Conservation (phyloP, 2,888 invertebrate genomes). For the Ligdia adustata region DNA sequence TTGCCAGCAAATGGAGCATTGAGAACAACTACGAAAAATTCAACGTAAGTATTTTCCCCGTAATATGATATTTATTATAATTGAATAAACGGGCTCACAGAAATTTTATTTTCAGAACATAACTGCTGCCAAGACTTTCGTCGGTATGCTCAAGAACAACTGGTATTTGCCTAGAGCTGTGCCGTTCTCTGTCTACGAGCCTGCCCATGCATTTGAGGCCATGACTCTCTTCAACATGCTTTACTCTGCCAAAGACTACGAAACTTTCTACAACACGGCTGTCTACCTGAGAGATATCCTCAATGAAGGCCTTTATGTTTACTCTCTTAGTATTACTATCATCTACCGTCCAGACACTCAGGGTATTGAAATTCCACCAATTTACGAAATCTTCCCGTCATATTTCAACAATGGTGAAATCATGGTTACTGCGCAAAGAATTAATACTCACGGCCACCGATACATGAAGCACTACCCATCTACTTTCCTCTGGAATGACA, state of each 20-base stretch:
- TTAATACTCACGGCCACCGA: constrained; percentile 69
- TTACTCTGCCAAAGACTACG: constrained; percentile 88
- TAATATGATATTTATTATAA: background rate
- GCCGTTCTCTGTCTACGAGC: constrained; percentile 83
- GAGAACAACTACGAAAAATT: constrained; percentile 70
- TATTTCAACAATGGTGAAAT: constrained; percentile 88
- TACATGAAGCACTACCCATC: constrained; percentile 56
- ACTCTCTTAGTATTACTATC: constrained; percentile 85
- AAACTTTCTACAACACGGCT: constrained; percentile 87
- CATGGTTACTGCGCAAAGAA: constrained; percentile 86
- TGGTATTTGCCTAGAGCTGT: constrained; percentile 83
- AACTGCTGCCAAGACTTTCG: constrained; percentile 81
- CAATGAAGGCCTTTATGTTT: constrained; percentile 88
- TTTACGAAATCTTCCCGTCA: constrained; percentile 89
- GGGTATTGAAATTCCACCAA: constrained; percentile 87
- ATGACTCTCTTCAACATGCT: constrained; percentile 86
- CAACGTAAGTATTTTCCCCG: constrained; percentile 12
- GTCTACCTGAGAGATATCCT: constrained; percentile 87
- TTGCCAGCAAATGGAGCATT: constrained; percentile 78
- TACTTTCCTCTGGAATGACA: constrained; percentile 65
- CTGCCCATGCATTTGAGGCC: constrained; percentile 85
- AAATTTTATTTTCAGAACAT: constrained; percentile 68
- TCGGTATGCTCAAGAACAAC: constrained; percentile 76
- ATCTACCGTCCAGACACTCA: constrained; percentile 86
- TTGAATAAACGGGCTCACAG: background rate